Evolutionary conservation across 2,888 invertebrate genomes (phyloP).

Genomic region (Kryphioiulus occultus): DNA sequence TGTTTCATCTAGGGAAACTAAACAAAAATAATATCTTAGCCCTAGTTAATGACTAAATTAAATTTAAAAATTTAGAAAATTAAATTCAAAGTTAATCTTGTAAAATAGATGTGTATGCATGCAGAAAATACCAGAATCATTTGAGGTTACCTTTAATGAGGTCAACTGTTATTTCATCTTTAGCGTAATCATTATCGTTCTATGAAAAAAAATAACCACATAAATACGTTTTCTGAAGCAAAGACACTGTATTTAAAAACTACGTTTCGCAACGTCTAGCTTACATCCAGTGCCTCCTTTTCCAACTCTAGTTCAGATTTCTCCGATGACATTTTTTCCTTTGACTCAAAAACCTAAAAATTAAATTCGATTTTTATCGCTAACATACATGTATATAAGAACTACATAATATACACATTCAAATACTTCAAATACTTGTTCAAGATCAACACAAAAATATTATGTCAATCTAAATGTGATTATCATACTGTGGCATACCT

Average conservation of each 20-base stretch:
- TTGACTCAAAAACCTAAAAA: constrained; percentile 42
- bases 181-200: constrained; percentile 58
- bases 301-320: constrained; percentile 57
- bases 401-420: too few species aligned
- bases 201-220: constrained; percentile 54
- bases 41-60: neutral
- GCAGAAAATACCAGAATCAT: too few species aligned
- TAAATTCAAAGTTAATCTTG: neutral
- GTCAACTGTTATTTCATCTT: constrained; percentile 56
- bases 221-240: neutral
- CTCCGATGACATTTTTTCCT: constrained; percentile 57
- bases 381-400: too few species aligned
- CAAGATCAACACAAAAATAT: neutral
- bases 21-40: neutral
- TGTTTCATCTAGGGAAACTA: constrained; percentile 35
- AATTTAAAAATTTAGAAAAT: neutral
- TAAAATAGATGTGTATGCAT: too few species aligned
- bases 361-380: neutral
- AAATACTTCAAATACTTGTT: neutral
- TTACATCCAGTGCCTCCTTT: constrained; percentile 44
- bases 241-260: neutral
- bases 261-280: neutral
- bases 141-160: constrained; percentile 43
- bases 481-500: constrained; percentile 56
- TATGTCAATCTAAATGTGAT: neutral